Conservation (phyloP, 1,140 invertebrate species). For the Dolichoris vasculosae region DNA sequence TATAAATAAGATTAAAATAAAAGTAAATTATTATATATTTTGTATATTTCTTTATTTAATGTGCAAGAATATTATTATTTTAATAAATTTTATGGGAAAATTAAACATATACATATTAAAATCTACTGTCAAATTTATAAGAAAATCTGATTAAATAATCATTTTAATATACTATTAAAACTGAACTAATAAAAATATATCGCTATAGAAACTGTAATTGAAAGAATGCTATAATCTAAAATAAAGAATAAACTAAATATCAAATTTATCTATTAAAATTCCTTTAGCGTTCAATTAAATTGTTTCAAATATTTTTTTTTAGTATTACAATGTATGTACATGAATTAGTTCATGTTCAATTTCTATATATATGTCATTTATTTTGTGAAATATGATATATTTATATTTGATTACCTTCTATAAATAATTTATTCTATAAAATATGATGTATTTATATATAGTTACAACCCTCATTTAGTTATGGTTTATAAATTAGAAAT, state of each 20-base stretch:
- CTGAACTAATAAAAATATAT: conserved; percentile 13
- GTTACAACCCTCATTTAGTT: not conserved
- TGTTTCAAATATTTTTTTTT: not conserved
- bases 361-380: not conserved
- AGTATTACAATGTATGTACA: too few species aligned
- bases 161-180: not conserved
- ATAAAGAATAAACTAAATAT: conserved; percentile 64
- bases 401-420: not conserved
- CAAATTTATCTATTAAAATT: conserved; percentile 56
- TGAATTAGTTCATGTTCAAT: too few species aligned
- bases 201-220: not conserved
- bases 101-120: too few species aligned
- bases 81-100: too few species aligned
- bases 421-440: conserved; percentile 3
- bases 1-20: conserved; percentile 2
- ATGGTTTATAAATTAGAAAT: conserved; percentile 14
- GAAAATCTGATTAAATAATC: not conserved
- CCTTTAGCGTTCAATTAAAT: not conserved
- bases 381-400: not conserved
- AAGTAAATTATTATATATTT: not conserved
- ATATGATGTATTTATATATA: conserved; percentile 14
- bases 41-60: too few species aligned
- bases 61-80: too few species aligned
- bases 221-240: not conserved
- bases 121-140: too few species aligned